Evolutionary conservation across 2,888 invertebrate genomes (phyloP).

Genomic region (Ganaspis brasiliensis): DNA sequence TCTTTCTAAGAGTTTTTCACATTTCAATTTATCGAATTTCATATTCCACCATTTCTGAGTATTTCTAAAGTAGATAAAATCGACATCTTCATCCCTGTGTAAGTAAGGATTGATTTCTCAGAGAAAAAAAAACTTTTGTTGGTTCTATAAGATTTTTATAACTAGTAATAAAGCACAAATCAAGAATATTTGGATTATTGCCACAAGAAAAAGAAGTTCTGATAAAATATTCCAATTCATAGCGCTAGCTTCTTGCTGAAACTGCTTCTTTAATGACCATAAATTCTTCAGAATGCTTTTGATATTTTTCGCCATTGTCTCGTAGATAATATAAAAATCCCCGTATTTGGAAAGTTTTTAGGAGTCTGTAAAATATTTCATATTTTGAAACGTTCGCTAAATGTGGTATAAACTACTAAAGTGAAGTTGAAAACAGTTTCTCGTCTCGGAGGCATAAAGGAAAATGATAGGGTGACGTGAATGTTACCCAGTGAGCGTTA

Average conservation of each 20-base stretch:
- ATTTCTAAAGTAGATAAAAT: too few species aligned
- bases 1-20: too few species aligned
- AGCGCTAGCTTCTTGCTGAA: background rate
- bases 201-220: background rate
- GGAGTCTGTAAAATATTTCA: background rate
- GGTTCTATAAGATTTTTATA: background rate
- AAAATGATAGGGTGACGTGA: slow-evolving; percentile 33
- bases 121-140: too few species aligned
- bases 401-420: background rate
- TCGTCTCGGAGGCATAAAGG: background rate
- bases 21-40: too few species aligned
- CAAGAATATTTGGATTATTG: slow-evolving; percentile 12
- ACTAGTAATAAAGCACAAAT: background rate
- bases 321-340: too few species aligned
- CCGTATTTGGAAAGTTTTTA: background rate
- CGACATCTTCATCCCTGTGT: too few species aligned
- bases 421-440: slow-evolving; percentile 9
- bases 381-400: background rate
- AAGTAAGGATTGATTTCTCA: too few species aligned
- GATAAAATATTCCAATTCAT: background rate
- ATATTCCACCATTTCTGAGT: too few species aligned
- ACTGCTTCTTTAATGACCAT: background rate
- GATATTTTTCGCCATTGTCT: too few species aligned
- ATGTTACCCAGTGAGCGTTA: background rate
- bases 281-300: background rate